Evolutionary conservation across 2,797 vertebrate genomes (phyloP).

Genomic region (Loriculus beryllinus): DNA sequence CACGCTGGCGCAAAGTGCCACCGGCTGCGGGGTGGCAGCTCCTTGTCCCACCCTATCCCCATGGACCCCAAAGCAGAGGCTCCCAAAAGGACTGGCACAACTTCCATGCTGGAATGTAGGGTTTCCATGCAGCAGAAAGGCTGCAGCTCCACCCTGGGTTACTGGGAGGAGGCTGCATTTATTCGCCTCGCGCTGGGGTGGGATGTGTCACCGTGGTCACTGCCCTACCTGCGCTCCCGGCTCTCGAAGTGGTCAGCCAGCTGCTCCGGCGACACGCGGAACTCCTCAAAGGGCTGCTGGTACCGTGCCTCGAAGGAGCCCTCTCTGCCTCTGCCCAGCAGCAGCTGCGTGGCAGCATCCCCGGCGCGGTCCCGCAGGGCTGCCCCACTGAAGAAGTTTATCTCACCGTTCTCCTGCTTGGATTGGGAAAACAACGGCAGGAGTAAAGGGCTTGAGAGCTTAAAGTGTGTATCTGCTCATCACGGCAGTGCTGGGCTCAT

Average conservation of each 20-base stretch:
- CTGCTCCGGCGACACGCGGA: slow-evolving; percentile 89
- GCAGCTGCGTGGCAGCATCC: slow-evolving; percentile 82
- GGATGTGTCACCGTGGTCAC: background rate
- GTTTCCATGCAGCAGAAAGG: accelerated
- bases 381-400: slow-evolving; percentile 78
- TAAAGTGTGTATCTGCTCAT: accelerated
- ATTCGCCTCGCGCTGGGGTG: background rate
- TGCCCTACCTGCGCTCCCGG: slow-evolving; percentile 85
- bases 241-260: slow-evolving; percentile 88
- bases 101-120: background rate
- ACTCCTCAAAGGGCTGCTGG: slow-evolving; percentile 91
- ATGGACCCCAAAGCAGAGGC: accelerated
- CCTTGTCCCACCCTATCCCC: background rate
- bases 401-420: slow-evolving; percentile 91
- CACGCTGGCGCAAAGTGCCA: accelerated
- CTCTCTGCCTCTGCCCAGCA: slow-evolving; percentile 83
- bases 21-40: accelerated
- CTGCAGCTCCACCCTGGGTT: background rate
- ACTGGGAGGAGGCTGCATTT: background rate
- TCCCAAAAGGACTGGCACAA: background rate
- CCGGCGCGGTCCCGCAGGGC: slow-evolving; percentile 83
- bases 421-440: background rate
- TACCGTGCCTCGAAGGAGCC: slow-evolving; percentile 90
- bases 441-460: background rate
- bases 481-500: background rate